A percentile compares a stretch with the other conserved stretches of the same genome.
Evolutionary conservation across 2,113 vertebrate species (phyloP).

Genomic region (Malurus elegans): DNA sequence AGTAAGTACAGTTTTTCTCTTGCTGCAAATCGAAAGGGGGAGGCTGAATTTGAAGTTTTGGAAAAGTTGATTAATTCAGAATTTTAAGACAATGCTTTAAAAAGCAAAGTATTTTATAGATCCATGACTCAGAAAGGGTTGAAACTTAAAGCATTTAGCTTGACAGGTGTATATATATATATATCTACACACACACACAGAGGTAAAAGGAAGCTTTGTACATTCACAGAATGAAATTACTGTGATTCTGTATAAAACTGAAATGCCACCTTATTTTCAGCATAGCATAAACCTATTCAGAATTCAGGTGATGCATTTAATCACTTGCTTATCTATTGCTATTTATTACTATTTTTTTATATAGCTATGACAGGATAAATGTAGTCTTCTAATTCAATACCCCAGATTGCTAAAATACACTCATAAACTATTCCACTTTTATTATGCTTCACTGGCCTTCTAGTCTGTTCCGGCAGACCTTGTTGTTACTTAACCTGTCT

Average conservation of each 20-base stretch:
- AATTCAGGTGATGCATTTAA: background rate
- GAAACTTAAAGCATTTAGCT: background rate
- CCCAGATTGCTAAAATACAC: background rate
- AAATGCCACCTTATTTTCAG: background rate
- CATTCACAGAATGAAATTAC: background rate
- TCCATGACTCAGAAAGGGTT: slow-evolving; percentile 1
- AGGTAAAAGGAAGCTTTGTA: background rate
- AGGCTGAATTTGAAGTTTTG: slow-evolving; percentile 20
- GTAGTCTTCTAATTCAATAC: background rate
- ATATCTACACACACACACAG: background rate
- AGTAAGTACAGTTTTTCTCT: background rate
- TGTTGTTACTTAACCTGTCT: background rate
- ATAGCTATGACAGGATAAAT: background rate
- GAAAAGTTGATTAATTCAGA: slow-evolving; percentile 33
- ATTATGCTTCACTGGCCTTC: background rate
- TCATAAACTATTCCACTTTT: background rate
- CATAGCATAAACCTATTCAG: background rate
- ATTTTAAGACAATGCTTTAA: slow-evolving; percentile 25
- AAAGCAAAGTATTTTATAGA: slow-evolving; percentile 20
- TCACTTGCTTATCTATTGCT: background rate
- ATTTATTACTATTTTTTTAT: background rate
- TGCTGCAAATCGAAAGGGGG: background rate
- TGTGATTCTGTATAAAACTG: background rate
- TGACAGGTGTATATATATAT: background rate
- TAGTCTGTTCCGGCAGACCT: background rate